Percentiles rank a stretch among this genome's conserved stretches.
Evolutionary conservation across 2,797 vertebrate genomes (phyloP).

Genomic region (Cyprinodon diabolis): DNA sequence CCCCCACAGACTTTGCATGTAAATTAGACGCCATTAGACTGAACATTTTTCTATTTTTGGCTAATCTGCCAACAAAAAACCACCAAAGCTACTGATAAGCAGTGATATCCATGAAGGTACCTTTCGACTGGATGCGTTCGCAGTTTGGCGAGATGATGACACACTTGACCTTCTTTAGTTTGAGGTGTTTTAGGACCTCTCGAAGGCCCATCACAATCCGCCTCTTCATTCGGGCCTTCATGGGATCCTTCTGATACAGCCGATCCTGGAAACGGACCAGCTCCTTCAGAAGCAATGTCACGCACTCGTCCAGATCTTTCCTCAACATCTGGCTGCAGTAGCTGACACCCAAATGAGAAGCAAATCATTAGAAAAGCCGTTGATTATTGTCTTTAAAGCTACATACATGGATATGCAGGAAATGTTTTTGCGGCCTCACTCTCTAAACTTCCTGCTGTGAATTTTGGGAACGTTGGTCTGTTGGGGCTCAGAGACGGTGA

Average conservation of each 20-base stretch:
- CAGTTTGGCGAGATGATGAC: constrained; percentile 98
- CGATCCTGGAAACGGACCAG: constrained; percentile 98
- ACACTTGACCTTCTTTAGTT: constrained; percentile 93
- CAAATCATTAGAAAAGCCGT: not conserved
- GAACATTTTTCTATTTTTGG: not conserved
- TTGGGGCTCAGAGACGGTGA: constrained; percentile 16
- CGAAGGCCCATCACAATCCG: constrained; percentile 95
- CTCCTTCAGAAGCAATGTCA: constrained; percentile 90
- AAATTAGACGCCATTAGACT: too few species aligned
- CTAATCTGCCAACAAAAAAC: not conserved
- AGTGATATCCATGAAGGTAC: constrained; percentile 63
- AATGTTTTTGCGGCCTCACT: constrained; percentile 80
- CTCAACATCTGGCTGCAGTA: constrained; percentile 98
- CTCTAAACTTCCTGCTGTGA: constrained; percentile 96
- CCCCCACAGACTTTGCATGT: too few species aligned
- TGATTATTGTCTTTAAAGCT: not conserved
- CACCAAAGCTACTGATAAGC: not conserved
- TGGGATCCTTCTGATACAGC: constrained; percentile 95
- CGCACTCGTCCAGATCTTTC: constrained; percentile 94
- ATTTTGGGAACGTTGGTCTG: constrained; percentile 82
- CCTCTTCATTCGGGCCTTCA: constrained; percentile 95
- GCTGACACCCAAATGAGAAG: constrained; percentile 68
- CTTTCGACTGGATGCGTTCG: constrained; percentile 95
- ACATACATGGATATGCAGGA: not conserved
- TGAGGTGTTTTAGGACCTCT: constrained; percentile 96